Evolutionary conservation across 2,888 invertebrate species (phyloP), one percentile per base, ranked within the genome.

Genomic region (Leptodirus hochenwartii): DNA sequence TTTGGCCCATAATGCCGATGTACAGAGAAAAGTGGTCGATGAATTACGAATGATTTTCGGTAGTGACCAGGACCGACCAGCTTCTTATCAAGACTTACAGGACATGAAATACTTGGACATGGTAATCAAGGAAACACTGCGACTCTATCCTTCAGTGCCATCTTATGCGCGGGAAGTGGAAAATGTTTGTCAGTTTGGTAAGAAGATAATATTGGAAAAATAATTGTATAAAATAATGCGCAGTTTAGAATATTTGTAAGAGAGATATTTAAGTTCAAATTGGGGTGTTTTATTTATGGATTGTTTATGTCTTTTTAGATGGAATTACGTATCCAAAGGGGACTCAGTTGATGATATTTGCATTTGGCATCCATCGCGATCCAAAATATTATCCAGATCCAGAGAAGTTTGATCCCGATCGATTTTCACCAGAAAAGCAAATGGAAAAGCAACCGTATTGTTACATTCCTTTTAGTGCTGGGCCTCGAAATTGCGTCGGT

Each of bases 391-490:
- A 54, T 41, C 59, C 66, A 1, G 55, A 69, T 34, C 66, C 69
- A 1, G 47, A 64, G 29, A 54, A 50, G 24, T 63, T 49, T 26
- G 40, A 43, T 54, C 70, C 70, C 0, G 66, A 66, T 32, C 56
- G 69, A 14, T 69, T 65, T 37, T 53, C 58, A 22, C 33, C 41
- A 2, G 43, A 51, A 30, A 46, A 52, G n/a, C 47, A 41, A 4
- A 34, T 29, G 3, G 45, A 47, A 15, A 49, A 47, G 2, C 60
- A 56, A 29, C 59, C 63, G 0, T 68, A 62, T 40, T 57, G 56
- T 13, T 70, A 61, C 51, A 43, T 72, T 2, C 62, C 68, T 1
- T 72, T 72, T 33, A 71, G 70, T 40, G 71, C 70, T 6, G 71
- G 71, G 0, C 65, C 67, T 0, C 59, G 71, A 24, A 72, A 71